phyloP scores from a whole-genome alignment of 2,888 invertebrate species.

The Drosophila stalkeri region DNA sequence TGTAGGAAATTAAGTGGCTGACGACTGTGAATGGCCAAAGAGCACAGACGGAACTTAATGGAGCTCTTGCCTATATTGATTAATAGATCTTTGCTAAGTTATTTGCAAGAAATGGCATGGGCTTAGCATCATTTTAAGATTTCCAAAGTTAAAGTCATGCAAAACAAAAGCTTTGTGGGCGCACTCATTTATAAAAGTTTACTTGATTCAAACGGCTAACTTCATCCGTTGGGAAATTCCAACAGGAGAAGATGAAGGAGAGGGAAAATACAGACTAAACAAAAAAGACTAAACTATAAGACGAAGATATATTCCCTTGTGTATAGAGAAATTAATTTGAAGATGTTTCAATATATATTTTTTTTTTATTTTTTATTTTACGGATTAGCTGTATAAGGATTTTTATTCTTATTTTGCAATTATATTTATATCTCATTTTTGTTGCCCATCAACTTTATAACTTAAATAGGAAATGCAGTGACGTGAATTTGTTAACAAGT shows the following conservation, averaged over 20 bases:
- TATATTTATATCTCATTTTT: too few species aligned
- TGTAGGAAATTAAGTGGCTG: slow-evolving; percentile 69
- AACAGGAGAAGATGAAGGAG: not conserved
- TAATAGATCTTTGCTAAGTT: slow-evolving; percentile 27
- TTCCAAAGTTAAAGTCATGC: slow-evolving; percentile 5
- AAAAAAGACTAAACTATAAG: not conserved
- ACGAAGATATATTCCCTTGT: not conserved
- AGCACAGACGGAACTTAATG: slow-evolving; percentile 13
- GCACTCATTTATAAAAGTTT: slow-evolving; percentile 17
- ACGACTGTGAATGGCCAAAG: slow-evolving; percentile 24
- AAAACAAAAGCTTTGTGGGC: not conserved
- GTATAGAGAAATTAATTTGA: not conserved
- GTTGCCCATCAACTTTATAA: not conserved
- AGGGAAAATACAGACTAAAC: not conserved
- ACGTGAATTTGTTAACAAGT: slow-evolving; percentile 43
- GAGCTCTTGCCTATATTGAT: slow-evolving; percentile 37
- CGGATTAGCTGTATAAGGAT: not conserved
- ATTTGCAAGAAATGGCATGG: not conserved
- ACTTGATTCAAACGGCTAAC: slow-evolving; percentile 1
- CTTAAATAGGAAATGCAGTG: slow-evolving; percentile 45
- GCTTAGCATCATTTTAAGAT: slow-evolving; percentile 4
- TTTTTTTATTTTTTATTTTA: not conserved
- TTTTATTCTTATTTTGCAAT: not conserved
- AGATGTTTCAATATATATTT: not conserved
- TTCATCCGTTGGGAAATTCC: slow-evolving; percentile 5